A percentile compares a stretch with the other conserved stretches of the same genome.
Evolutionary conservation across 2,888 invertebrate genomes (phyloP).

Genomic region (Chymomyza fuscimana): DNA sequence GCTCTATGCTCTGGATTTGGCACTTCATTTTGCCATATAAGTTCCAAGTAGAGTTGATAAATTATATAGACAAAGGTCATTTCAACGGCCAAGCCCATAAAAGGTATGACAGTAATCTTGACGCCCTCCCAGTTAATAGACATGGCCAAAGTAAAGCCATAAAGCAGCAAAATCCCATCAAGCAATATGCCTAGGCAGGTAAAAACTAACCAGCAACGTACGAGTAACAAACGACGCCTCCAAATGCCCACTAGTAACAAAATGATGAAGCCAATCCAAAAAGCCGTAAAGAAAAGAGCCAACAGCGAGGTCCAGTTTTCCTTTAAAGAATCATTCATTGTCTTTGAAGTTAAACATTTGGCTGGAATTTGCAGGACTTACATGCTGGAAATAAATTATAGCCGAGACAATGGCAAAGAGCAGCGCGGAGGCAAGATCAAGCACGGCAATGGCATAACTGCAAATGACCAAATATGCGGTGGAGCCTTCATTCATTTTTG

Average conservation of each 20-base stretch:
- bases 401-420: slow-evolving; percentile 58
- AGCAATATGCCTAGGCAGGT: slow-evolving; percentile 60
- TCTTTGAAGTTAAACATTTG: neutral
- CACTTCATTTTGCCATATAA: neutral
- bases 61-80: slow-evolving; percentile 64
- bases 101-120: slow-evolving; percentile 52
- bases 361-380: slow-evolving; percentile 39
- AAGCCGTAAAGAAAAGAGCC: slow-evolving; percentile 47
- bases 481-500: slow-evolving; percentile 20
- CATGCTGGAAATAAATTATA: slow-evolving; percentile 44
- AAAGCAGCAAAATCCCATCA: slow-evolving; percentile 51
- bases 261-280: slow-evolving; percentile 53
- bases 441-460: slow-evolving; percentile 59
- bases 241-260: slow-evolving; percentile 44
- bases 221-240: slow-evolving; percentile 29
- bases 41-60: slow-evolving; percentile 54
- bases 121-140: slow-evolving; percentile 56
- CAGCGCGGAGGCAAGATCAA: slow-evolving; percentile 58
- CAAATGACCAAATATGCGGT: slow-evolving; percentile 60
- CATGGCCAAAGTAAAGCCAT: slow-evolving; percentile 55
- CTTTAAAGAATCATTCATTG: slow-evolving; percentile 22
- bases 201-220: slow-evolving; percentile 59
- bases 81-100: slow-evolving; percentile 60
- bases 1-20: neutral
- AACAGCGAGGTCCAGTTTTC: slow-evolving; percentile 47